A percentile compares a stretch with the other conserved stretches of the same genome.
Conservation (phyloP, 1,140 invertebrate genomes). For the Leucophenga varia region DNA sequence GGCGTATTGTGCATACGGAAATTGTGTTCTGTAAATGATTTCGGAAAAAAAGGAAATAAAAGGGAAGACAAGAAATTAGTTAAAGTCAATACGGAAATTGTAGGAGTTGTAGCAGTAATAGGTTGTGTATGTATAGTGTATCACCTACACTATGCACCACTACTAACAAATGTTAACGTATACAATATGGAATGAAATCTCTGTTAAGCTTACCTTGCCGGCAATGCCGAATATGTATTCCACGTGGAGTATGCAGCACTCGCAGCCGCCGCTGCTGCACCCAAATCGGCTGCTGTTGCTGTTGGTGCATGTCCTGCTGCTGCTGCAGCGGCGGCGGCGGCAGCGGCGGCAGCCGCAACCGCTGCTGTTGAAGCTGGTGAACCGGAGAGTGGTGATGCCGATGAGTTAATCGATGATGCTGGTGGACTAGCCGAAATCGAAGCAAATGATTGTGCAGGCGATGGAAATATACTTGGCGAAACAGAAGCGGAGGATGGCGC, state of each 20-base stretch:
- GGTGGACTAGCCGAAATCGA: conserved; percentile 42
- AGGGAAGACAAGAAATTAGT: conserved; percentile 1
- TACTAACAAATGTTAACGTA: no score
- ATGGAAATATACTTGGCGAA: conserved; percentile 48
- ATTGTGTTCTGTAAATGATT: conserved; percentile 40
- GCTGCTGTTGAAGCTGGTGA: conserved; percentile 12
- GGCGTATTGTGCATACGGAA: conserved; percentile 51
- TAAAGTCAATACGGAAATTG: not conserved
- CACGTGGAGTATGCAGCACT: conserved; percentile 48
- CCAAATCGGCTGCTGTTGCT: conserved; percentile 39
- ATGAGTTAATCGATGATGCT: conserved; percentile 12
- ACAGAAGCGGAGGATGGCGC: conserved; percentile 47
- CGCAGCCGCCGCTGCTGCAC: conserved; percentile 37
- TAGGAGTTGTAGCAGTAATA: not conserved
- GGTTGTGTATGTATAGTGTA: no score
- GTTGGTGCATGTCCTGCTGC: conserved; percentile 18
- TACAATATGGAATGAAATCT: not conserved
- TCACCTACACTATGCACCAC: no score
- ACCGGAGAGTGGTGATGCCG: conserved; percentile 19
- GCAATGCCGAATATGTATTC: conserved; percentile 44
- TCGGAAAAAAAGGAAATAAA: conserved; percentile 5
- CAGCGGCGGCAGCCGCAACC: conserved; percentile 15
- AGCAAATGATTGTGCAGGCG: conserved; percentile 46
- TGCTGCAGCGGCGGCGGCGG: conserved; percentile 14
- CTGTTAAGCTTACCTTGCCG: conserved; percentile 38